Percentiles rank a stretch among this genome's conserved stretches.
Evolutionary conservation across 2,888 invertebrate genomes (phyloP).

Genomic region (Cerastoderma edule): DNA sequence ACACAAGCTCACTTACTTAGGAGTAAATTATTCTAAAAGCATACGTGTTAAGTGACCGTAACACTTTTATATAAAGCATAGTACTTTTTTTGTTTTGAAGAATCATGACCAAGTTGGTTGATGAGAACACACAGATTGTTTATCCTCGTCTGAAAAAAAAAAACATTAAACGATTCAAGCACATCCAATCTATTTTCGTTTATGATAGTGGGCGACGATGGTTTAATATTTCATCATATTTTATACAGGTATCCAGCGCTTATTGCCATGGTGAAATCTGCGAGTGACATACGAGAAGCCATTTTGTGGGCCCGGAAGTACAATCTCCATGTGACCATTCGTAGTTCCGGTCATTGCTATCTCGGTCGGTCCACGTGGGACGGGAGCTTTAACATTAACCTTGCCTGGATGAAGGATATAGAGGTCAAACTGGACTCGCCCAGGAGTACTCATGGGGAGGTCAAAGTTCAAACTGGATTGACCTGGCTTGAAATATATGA

Average conservation of each 20-base stretch:
- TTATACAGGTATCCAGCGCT: conserved; percentile 39
- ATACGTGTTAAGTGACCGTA: no score
- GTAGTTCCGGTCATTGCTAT: conserved; percentile 66
- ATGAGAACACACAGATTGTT: no score
- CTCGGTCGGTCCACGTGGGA: conserved; percentile 64
- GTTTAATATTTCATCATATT: no score
- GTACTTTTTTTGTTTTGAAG: no score
- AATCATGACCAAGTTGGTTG: no score
- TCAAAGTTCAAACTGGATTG: conserved; percentile 63
- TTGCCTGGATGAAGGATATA: conserved; percentile 59
- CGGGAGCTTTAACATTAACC: conserved; percentile 56
- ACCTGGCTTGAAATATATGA: conserved; percentile 64
- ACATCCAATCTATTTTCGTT: no score
- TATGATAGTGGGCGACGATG: no score
- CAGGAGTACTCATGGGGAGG: conserved; percentile 60
- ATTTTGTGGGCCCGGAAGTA: conserved; percentile 61
- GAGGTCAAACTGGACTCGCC: conserved; percentile 42
- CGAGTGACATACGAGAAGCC: conserved; percentile 60
- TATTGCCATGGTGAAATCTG: conserved; percentile 50
- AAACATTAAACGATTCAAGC: no score
- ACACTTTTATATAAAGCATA: no score
- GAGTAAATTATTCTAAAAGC: no score
- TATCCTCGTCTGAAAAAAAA: no score
- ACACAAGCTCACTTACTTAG: no score
- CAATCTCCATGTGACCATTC: conserved; percentile 59